Conservation (phyloP, 2,113 vertebrate genomes). For the Nyctibius bracteatus region DNA sequence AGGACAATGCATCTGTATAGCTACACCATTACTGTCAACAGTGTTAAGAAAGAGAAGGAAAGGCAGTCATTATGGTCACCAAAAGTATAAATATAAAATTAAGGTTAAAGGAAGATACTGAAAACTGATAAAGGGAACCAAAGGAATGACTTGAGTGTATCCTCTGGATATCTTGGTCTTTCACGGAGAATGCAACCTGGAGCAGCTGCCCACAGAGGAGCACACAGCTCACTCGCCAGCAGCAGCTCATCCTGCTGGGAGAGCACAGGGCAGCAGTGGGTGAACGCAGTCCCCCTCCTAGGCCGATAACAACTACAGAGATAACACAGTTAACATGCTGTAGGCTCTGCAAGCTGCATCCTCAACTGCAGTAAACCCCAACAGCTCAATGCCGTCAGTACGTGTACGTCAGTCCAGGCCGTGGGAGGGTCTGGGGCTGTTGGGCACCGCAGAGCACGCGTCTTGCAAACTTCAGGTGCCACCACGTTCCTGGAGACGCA, state of each 20-base stretch:
- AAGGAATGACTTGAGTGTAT: background rate
- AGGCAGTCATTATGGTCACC: background rate
- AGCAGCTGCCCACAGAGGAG: background rate
- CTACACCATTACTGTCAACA: background rate
- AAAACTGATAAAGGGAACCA: background rate
- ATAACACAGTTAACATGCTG: background rate
- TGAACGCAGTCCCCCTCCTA: background rate
- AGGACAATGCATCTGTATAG: background rate
- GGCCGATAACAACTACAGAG: background rate
- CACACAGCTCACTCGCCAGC: background rate
- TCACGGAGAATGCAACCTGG: background rate
- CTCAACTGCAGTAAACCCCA: background rate
- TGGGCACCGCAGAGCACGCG: rapidly evolving
- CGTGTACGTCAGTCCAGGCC: background rate
- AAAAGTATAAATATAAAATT: background rate
- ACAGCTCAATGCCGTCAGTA: background rate
- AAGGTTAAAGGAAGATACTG: background rate
- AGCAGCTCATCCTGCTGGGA: background rate
- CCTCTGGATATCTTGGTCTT: background rate
- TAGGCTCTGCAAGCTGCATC: background rate
- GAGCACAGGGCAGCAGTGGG: background rate
- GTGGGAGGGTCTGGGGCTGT: background rate
- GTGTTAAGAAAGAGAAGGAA: background rate
- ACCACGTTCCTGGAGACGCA: background rate
- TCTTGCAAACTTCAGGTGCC: background rate